These are phyloP conservation scores for Ceramica pisi DNA, from an alignment of 2,888 invertebrate species.

Conservation along the genomic window DNA sequence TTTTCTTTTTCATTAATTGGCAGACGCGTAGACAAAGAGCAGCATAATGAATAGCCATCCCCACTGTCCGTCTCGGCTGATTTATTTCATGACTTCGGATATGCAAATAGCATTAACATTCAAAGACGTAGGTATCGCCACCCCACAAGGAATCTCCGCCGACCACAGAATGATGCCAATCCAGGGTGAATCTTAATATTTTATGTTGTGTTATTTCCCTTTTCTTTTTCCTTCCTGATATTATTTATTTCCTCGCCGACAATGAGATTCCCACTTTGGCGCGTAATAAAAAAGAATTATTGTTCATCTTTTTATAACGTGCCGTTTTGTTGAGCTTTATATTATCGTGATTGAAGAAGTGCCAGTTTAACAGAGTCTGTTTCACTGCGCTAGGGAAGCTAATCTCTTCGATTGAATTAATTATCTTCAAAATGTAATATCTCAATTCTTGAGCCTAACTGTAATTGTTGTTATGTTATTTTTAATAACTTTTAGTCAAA, in stretches of 20 bases:
- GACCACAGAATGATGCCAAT: slow-evolving; percentile 90
- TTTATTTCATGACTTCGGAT: slow-evolving; percentile 91
- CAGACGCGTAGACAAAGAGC: slow-evolving; percentile 85
- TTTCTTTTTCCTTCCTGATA: slow-evolving; percentile 89
- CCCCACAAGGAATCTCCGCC: slow-evolving; percentile 86
- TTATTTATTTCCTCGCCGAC: slow-evolving; percentile 90
- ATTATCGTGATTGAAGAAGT: slow-evolving; percentile 85
- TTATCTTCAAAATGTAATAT: not conserved
- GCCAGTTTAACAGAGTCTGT: slow-evolving; percentile 70
- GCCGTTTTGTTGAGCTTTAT: slow-evolving; percentile 88
- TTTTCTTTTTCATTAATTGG: slow-evolving; percentile 85
- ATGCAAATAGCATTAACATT: slow-evolving; percentile 91
- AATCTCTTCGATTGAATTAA: not conserved
- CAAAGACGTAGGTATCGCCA: slow-evolving; percentile 87
- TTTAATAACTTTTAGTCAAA: not conserved
- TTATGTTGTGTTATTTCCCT: slow-evolving; percentile 90
- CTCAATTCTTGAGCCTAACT: fast-evolving
- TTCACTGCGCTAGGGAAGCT: slow-evolving; percentile 9
- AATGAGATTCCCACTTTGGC: slow-evolving; percentile 91
- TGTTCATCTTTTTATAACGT: slow-evolving; percentile 89
- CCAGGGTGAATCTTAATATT: slow-evolving; percentile 91
- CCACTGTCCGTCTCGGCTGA: slow-evolving; percentile 89
- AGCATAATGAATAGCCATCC: slow-evolving; percentile 87
- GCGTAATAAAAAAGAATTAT: slow-evolving; percentile 91
- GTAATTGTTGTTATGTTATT: too few relatives aligned